phyloP scores from a whole-genome alignment of 2,797 vertebrate species.

The Cuniculus paca region DNA sequence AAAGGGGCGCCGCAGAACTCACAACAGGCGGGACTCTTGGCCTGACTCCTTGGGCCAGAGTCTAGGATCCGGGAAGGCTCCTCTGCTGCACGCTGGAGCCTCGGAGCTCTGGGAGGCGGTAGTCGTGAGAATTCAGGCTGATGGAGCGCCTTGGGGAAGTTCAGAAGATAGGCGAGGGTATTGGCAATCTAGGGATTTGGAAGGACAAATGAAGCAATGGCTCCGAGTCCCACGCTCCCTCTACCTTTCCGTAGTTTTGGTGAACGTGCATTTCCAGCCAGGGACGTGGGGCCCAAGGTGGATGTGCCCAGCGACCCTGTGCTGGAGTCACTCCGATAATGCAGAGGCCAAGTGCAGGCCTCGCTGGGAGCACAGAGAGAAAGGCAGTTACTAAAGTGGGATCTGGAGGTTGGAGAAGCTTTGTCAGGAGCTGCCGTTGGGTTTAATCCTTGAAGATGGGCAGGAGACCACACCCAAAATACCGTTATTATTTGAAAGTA shows the following conservation, averaged over 20 bases:
- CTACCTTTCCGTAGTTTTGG: neutral
- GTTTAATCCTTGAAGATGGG: neutral
- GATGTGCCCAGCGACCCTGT: neutral
- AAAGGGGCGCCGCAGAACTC: neutral
- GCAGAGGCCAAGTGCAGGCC: neutral
- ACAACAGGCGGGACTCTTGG: neutral
- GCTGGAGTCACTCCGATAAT: neutral
- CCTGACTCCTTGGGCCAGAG: neutral
- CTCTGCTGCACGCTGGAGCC: neutral
- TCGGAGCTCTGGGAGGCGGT: too few relatives aligned
- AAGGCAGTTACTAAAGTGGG: neutral
- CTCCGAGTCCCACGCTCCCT: neutral
- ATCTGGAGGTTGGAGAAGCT: neutral
- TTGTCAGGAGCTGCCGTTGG: neutral
- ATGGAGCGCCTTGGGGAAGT: neutral
- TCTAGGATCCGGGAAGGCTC: neutral
- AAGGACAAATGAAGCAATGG: neutral
- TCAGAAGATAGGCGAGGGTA: neutral
- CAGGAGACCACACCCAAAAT: neutral
- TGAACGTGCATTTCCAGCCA: neutral
- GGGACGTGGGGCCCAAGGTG: neutral
- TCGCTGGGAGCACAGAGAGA: neutral
- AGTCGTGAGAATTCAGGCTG: neutral
- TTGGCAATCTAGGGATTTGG: neutral
- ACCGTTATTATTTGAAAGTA: neutral